Percentiles rank a stretch among this genome's conserved stretches.
Conservation (phyloP, 1,140 invertebrate species). For the Drosophila eugracilis region DNA sequence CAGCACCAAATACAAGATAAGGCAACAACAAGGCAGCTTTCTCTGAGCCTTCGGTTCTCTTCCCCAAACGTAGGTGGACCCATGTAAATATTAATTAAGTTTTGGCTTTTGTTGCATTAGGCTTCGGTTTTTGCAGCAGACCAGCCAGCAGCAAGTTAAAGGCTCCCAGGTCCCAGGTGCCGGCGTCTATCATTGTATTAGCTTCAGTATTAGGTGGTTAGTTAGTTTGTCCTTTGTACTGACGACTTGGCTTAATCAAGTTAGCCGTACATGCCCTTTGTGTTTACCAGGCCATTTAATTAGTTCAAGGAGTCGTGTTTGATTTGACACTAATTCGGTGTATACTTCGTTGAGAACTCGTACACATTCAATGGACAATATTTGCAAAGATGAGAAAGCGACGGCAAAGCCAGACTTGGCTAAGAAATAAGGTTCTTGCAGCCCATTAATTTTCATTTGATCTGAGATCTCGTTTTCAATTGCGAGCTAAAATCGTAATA, state of each 20-base stretch:
- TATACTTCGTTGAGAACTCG: conserved; percentile 22
- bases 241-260: conserved; percentile 64
- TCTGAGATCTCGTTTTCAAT: conserved; percentile 47
- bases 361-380: conserved; percentile 19
- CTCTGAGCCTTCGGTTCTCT: background rate
- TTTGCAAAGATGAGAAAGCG: conserved; percentile 1
- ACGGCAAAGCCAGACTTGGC: no score
- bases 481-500: conserved; percentile 32
- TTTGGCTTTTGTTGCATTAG: conserved; percentile 71
- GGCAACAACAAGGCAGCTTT: conserved; percentile 37
- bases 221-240: conserved; percentile 49
- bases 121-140: conserved; percentile 51
- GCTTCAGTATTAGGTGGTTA: conserved; percentile 62
- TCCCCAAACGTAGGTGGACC: conserved; percentile 32
- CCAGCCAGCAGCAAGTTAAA: background rate
- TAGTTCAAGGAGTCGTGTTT: conserved; percentile 69
- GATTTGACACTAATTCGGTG: conserved; percentile 67
- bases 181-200: conserved; percentile 50
- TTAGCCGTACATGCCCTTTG: conserved; percentile 27
- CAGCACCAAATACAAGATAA: conserved; percentile 52
- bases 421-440: background rate
- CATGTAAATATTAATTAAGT: conserved; percentile 84
- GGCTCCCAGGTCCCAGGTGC: conserved; percentile 31
- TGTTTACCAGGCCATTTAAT: conserved; percentile 52
- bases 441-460: conserved; percentile 41